Evolutionary conservation across 2,797 vertebrate species (phyloP), one percentile per base, ranked within the genome.

Genomic region (Rhincodon typus): DNA sequence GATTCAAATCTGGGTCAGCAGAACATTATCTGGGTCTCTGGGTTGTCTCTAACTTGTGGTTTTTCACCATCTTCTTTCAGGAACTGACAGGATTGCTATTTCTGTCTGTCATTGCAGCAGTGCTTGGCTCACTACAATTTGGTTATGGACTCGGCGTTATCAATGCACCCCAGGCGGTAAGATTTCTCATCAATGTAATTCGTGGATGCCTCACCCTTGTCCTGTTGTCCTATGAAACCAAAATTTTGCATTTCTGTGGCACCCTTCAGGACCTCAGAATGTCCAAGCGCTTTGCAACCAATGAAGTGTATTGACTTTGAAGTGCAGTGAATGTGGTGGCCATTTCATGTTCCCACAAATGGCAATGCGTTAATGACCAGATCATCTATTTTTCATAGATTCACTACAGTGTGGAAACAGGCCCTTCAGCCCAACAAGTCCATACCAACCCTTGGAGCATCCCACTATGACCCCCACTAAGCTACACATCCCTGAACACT

Each of bases 121-220:
- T 97, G 12, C 97, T 99, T 50, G 98, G 98, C 5, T 99, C 99
- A 94, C 98, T 99, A 96, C 99, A 99, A 97, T 99, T 97, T 0
- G 99, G 99, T 88, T 99, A 99, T 97, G 98, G 98, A 96, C 96
- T 99, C 38, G 99, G 99, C 15, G 99, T 99, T 96, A 99, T 99
- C 97, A 99, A 99, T 0, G 98, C 99, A 12, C 99, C 99, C 0
- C 99, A 99, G 96, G 97, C 98, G 98, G 99, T 98, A 97, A 98
- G 97, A 42, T 34, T 8, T 25, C 25, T 19, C 90, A 23, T 66
- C 15, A 84, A 6, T 21, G 62, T 42, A 6, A 3, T 10, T 23
- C 17, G 38, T 38, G 17, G 13, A 57, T 21, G 57, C 15, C 13
- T n/a, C 19, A 66, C 34, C 57, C 30, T 5, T 7, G 15, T 12